Evolutionary conservation across 2,888 invertebrate species (phyloP), one percentile per base, ranked within the genome.

Genomic region (Xanthorhoe designata): DNA sequence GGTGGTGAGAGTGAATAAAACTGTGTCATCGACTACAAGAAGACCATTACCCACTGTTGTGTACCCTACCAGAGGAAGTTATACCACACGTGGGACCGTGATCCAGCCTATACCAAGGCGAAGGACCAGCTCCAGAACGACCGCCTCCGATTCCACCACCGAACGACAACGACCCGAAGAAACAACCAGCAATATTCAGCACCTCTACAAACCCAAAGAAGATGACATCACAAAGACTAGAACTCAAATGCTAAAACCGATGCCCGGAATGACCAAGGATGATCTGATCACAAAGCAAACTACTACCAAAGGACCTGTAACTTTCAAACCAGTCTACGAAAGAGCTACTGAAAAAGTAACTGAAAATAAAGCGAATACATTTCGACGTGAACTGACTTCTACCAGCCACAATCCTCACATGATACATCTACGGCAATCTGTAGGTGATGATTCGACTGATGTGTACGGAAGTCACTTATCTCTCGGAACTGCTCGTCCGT

Each of bases 381-480:
- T 96, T 24, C 90, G 96, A 62, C 89, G 96, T 49, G 95, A 96
- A 76, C 84, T 96, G 38, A 87, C 94, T 56, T 94, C 94, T 59
- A 95, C 94, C n/a, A 88, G 93, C 53, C 83, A 89, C 0, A 92
- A 94, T 68, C 94, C 95, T 60, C 95, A 94, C 69, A 91, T 95
- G 86, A 80, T 94, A 18, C 94, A 84, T 47, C 79, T 95, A 9
- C 94, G 94, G 73, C 96, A 96, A 78, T 94, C 94, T 0, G 88
- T 93, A 18, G 95, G 95, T 10, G 95, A 95, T 73, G 96, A 96
- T 78, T 94, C 95, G 3, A 94, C 95, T 1, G 96, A 96, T 75
- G 95, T 96, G 0, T 96, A 96, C 72, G 96, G 96, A 38, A 94
- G 95, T 42, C 95, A 96, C 24, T 85, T 95, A 13, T 95, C 95